Base-by-base conservation (phyloP, 1,140 invertebrate species). In the Drosophila willistoni region DNA sequence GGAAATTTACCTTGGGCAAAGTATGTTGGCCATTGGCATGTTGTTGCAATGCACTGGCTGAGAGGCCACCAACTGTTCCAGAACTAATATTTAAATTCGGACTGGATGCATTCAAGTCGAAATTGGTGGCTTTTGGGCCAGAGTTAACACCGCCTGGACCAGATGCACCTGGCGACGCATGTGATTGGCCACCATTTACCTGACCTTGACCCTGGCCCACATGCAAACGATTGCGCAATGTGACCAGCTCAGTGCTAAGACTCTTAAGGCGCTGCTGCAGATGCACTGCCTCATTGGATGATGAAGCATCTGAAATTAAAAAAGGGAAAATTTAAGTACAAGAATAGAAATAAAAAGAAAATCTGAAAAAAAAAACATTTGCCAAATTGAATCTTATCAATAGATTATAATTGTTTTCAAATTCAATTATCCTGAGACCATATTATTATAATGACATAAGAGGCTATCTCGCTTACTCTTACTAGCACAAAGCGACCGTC, bases 261-360 rank as follows among this genome's bases (percentile, higher is more conserved):
- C 96, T 97, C 75, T 96, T 96, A 73, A 98, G 94, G 64, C 97
- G 94, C 90, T 98, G 96, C 93, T 98, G 97, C 77, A 98, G 93
- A 91, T 98, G 97, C 77, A 97, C 97, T 47, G 97, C 97, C 94
- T 98, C 97, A 93, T 97, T 97, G 79, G 97, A 97, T 44, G 96
- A 97, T 71, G 96, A 97, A 72, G 96, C 96, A 96, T 98, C 97
- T 98, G 94, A 10, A 81, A 70, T 4, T 29, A 6, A 7, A 29
- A 29, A 29, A 6, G 25, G 0, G 29, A 29, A 25, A 25, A 25
- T 25, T 25, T 25, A 25, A 25, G 3, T 25, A 29, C 29, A 29
- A 7, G 1, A 29, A 7, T 7, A 0, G 22, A 25, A 25, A 25
- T 4, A 25, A 25, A 22, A 2, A 22, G 1, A 22, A 22, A 22